phyloP scores from a whole-genome alignment of 2,888 invertebrate species.

The Agonopterix heracliana region DNA sequence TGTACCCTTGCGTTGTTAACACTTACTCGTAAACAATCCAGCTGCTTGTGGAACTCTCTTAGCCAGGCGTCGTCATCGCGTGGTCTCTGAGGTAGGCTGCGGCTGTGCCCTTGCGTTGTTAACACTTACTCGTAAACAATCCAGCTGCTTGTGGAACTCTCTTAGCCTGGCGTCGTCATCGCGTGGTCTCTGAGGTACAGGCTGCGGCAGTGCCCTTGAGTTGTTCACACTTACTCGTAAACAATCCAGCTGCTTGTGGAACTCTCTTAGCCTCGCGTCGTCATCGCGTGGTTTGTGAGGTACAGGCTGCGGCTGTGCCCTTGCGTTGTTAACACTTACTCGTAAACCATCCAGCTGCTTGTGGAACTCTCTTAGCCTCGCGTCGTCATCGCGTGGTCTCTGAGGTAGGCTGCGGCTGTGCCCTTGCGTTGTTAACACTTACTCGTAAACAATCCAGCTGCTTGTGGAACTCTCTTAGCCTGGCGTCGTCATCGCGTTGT shows the following conservation, averaged over 20 bases:
- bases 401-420: slow-evolving; percentile 60
- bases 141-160: slow-evolving; percentile 70
- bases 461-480: slow-evolving; percentile 65
- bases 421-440: slow-evolving; percentile 33
- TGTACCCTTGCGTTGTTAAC: slow-evolving; percentile 39
- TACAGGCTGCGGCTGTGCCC: slow-evolving; percentile 53
- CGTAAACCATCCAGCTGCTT: slow-evolving; percentile 70
- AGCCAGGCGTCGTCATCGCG: slow-evolving; percentile 62
- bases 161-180: slow-evolving; percentile 64
- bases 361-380: slow-evolving; percentile 63
- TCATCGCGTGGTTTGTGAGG: slow-evolving; percentile 61
- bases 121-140: slow-evolving; percentile 60
- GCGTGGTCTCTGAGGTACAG: slow-evolving; percentile 53
- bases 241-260: slow-evolving; percentile 70
- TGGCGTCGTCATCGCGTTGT: slow-evolving; percentile 61
- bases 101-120: no score
- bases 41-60: slow-evolving; percentile 67
- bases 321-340: slow-evolving; percentile 41
- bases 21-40: slow-evolving; percentile 63
- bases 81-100: no score
- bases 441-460: slow-evolving; percentile 70
- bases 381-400: slow-evolving; percentile 58
- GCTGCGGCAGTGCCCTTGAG: slow-evolving; percentile 49
- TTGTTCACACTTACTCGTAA: slow-evolving; percentile 51
- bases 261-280: slow-evolving; percentile 62